Base-by-base conservation (phyloP, 2,888 invertebrate genomes). In the Metacarcinus magister region DNA sequence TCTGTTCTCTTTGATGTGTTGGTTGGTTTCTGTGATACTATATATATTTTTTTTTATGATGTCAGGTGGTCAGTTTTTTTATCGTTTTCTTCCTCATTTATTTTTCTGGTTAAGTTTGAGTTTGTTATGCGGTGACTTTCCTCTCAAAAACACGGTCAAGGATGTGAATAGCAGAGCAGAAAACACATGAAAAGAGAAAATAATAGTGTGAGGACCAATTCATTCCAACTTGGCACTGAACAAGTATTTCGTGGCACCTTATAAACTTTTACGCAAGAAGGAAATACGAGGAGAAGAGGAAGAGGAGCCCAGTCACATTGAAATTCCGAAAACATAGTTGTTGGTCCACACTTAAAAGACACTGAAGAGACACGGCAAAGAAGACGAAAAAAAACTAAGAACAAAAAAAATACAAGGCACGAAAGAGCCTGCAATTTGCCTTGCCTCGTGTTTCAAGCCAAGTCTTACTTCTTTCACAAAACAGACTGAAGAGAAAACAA, bases 391-490 rank as follows among this genome's bases (percentile, higher is more conserved):
- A 67, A 67, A 67, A 16, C n/a, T 2, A 67, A 67, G 19, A 23
- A 67, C 1, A 19, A 67, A 67, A 67, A 67, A 19, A 23, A 0
- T n/a, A 7, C 23, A n/a, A 67, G 67, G 54, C 2, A 54, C 54
- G 19, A 19, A 67, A 67, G n/a, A 67, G 2, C 67, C n/a, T 67
- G n/a, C 67, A 67, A 67, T n/a, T 67, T 67, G 7, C 67, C n/a
- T 19, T 4, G 67, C 23, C 67, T 67, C 23, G 67, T 67, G 67
- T 67, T 67, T 67, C 67, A n/a, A n/a, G 1, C 67, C 67, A 23
- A 67, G n/a, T n/a, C n/a, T n/a, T 67, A 67, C 67, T 67, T n/a
- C n/a, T 67, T 67, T 67, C n/a, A 67, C 67, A 16, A 67, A 67
- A 67, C 67, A 23, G 67, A 23, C 67, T 1, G 8, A 67, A n/a